Conservation (phyloP, 2,888 invertebrate genomes). For the Ptychoptera contaminata region DNA sequence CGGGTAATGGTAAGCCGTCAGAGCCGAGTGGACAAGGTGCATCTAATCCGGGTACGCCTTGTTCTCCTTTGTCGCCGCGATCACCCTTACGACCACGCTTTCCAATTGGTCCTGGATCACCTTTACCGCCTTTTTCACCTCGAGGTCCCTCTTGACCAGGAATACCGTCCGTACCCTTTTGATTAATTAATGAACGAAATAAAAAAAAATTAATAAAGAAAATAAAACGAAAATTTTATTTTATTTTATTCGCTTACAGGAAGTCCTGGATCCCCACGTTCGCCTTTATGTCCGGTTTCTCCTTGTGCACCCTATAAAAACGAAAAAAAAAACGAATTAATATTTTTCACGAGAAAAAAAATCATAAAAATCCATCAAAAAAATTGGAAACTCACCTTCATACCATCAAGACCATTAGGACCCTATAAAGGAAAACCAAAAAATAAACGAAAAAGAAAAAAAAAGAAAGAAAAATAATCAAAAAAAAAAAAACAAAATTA, state of each 20-base stretch:
- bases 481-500: neutral
- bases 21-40: slow-evolving; percentile 96
- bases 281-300: slow-evolving; percentile 81
- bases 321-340: too few relatives aligned
- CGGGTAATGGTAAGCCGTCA: slow-evolving; percentile 89
- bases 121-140: slow-evolving; percentile 79
- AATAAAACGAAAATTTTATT: neutral
- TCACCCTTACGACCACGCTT: slow-evolving; percentile 86
- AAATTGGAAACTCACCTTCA: slow-evolving; percentile 58
- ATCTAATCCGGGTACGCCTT: slow-evolving; percentile 93
- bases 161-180: slow-evolving; percentile 81
- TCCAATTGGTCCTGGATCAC: slow-evolving; percentile 59
- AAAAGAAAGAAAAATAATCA: slow-evolving; percentile 2
- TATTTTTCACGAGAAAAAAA: too few relatives aligned
- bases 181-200: neutral
- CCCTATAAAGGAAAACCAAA: slow-evolving; percentile 39
- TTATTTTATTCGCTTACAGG: slow-evolving; percentile 67
- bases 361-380: slow-evolving; percentile 6
- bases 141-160: slow-evolving; percentile 85
- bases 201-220: neutral
- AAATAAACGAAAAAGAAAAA: neutral
- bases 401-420: slow-evolving; percentile 85
- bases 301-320: slow-evolving; percentile 72
- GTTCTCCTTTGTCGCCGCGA: slow-evolving; percentile 85
- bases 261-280: slow-evolving; percentile 82